Percentiles rank a stretch among this genome's conserved stretches.
These are phyloP conservation scores for Eufriesea mexicana DNA, from an alignment of 1,140 invertebrate species.

Conservation along the genomic window DNA sequence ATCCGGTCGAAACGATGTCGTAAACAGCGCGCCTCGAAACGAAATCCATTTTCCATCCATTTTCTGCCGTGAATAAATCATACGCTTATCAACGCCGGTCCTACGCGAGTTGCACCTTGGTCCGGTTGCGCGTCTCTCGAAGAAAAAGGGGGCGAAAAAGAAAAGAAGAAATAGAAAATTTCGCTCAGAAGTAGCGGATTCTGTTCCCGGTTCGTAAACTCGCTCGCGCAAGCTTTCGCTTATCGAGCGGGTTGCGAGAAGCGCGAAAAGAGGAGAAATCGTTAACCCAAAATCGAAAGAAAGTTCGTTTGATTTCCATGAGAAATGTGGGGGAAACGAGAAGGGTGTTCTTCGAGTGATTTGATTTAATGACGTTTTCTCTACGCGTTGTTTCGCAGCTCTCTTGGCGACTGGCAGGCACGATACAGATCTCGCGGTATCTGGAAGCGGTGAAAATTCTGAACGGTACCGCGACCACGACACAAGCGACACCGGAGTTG, in stretches of 20 bases:
- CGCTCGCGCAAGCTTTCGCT: not conserved
- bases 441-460: conserved; percentile 69
- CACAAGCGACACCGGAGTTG: conserved; percentile 56
- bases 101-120: not conserved
- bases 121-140: not conserved
- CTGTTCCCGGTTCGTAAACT: not conserved
- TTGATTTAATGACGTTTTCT: not conserved
- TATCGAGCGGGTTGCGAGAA: not conserved
- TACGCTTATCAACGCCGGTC: conserved; percentile 19
- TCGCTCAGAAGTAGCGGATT: not conserved
- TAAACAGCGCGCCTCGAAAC: conserved; percentile 31
- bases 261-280: too few species aligned
- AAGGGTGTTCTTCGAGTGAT: not conserved
- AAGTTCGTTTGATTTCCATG: not conserved
- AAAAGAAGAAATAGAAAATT: not conserved
- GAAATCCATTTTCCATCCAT: conserved; percentile 42
- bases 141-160: not conserved
- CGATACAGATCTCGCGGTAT: conserved; percentile 69
- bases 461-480: conserved; percentile 61
- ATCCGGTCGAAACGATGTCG: conserved; percentile 12
- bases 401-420: conserved; percentile 75
- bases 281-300: not conserved
- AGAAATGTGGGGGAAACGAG: not conserved
- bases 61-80: conserved; percentile 41
- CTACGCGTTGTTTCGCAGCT: conserved; percentile 53